Evolutionary conservation across 2,113 vertebrate genomes (phyloP), one percentile per base, ranked within the genome.

Genomic region (Pygoscelis adeliae): DNA sequence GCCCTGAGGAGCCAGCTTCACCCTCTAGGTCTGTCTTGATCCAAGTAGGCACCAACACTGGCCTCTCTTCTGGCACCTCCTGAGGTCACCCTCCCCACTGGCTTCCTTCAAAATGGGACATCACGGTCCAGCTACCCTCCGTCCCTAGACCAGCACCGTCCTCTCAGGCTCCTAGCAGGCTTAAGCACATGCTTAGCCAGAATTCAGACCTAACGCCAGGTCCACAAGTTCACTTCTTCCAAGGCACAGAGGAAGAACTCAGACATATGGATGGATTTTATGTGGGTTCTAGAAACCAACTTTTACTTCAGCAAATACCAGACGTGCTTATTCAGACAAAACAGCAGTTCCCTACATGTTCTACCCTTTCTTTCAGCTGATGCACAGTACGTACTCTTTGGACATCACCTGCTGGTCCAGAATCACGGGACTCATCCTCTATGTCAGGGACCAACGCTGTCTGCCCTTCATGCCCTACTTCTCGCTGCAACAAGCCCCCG

Each of bases 401-500:
- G 63, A 34, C 29, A 89, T 30, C 25, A 71, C 22, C 29, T 79
- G 23, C 32, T 69, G n/a, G 65, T 78, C 49, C 27, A 91, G 83
- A 95, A 65, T 36, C 34, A 47, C 16, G 30, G 23, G 10, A 34
- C 4, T 83, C 15, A 52, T 59, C 32, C 26, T 66, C 26, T 66
- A 0, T 3, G 36, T 22, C 47, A 81, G 26, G 11, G 29, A 78
- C 17, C 9, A 81, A 27, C 16, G 25, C 11, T 2, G 9, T 9
- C 44, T 16, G 53, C 63, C 25, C 38, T 62, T 47, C 47, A 15
- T 15, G 34, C 5, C 34, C 6, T 15, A 3, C 58, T 62, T 89
- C 50, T 70, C 3, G 0, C 84, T 58, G 23, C 84, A 84, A 36
- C 19, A 25, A 93, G 50, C 15, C 50, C 36, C 55, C 12, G n/a